Percentiles rank a stretch among this genome's conserved stretches.
Conservation (phyloP, 2,888 invertebrate genomes). For the Perizoma flavofasciatum region DNA sequence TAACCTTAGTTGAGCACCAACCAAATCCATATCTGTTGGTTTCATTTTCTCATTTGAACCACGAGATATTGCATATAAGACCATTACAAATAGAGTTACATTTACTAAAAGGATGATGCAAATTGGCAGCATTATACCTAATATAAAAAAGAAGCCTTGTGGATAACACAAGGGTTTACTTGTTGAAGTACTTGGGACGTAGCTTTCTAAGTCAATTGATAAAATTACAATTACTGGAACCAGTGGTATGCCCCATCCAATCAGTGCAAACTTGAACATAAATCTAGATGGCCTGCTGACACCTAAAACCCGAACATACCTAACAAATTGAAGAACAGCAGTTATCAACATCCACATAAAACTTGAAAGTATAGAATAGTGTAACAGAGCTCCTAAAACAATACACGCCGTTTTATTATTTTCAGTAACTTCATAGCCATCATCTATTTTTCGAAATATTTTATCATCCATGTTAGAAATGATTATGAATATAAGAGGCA, state of each 20-base stretch:
- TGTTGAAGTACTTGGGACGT: slow-evolving; percentile 58
- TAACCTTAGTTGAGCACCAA: slow-evolving; percentile 79
- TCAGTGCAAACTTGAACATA: slow-evolving; percentile 84
- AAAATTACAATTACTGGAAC: slow-evolving; percentile 80
- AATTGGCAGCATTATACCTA: slow-evolving; percentile 81
- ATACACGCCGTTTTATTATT: slow-evolving; percentile 74
- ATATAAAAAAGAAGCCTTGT: slow-evolving; percentile 72
- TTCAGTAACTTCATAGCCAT: slow-evolving; percentile 47
- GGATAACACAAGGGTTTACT: slow-evolving; percentile 80
- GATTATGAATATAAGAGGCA: slow-evolving; percentile 80
- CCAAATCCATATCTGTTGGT: slow-evolving; percentile 63
- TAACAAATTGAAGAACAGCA: slow-evolving; percentile 86
- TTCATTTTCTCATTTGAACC: slow-evolving; percentile 80
- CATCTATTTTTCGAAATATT: slow-evolving; percentile 55
- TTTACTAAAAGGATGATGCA: slow-evolving; percentile 79
- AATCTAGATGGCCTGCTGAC: slow-evolving; percentile 83
- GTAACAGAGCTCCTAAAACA: slow-evolving; percentile 84
- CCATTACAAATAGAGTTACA: slow-evolving; percentile 78
- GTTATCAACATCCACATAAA: slow-evolving; percentile 90
- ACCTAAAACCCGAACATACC: slow-evolving; percentile 87
- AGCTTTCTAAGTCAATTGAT: slow-evolving; percentile 71
- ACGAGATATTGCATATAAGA: slow-evolving; percentile 79
- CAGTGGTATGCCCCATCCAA: slow-evolving; percentile 86
- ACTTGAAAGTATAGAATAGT: slow-evolving; percentile 87
- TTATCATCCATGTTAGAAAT: slow-evolving; percentile 63